Percentiles rank a stretch among this genome's conserved stretches.
Evolutionary conservation across 2,888 invertebrate genomes (phyloP).

Genomic region (Frankliniella fusca): DNA sequence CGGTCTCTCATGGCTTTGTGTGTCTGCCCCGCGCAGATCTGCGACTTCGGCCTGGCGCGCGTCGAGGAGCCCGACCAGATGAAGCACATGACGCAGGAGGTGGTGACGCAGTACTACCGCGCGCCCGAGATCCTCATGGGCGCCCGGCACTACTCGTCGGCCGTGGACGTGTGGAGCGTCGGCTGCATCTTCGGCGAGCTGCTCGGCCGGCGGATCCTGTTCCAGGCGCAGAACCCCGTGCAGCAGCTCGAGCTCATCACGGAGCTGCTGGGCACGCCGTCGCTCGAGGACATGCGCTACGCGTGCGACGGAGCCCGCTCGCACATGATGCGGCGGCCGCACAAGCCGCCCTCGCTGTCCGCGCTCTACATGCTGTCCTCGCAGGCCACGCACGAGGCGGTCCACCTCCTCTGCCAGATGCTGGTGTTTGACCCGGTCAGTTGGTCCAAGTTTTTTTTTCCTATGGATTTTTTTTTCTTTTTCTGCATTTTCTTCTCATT

Average conservation of each 20-base stretch:
- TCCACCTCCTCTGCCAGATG: conserved; percentile 95
- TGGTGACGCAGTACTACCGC: conserved; percentile 98
- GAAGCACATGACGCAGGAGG: conserved; percentile 98
- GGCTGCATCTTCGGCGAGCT: conserved; percentile 99
- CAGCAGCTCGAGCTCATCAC: conserved; percentile 98
- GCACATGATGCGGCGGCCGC: conserved; percentile 84
- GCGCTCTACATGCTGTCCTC: conserved; percentile 87
- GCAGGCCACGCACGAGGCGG: conserved; percentile 96
- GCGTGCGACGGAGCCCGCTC: conserved; percentile 93
- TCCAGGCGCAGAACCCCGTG: conserved; percentile 97
- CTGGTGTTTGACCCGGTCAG: conserved; percentile 95
- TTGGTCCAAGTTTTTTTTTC: conserved; percentile 38
- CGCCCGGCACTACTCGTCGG: conserved; percentile 91
- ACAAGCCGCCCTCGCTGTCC: conserved; percentile 81
- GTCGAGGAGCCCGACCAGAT: conserved; percentile 92
- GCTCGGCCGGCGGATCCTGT: conserved; percentile 89
- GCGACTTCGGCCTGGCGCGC: conserved; percentile 97
- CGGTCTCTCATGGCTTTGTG: too few species aligned
- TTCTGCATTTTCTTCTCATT: conserved; percentile 29
- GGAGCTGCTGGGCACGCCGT: conserved; percentile 93
- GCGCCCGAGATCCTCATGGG: conserved; percentile 99
- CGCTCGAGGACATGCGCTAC: conserved; percentile 91
- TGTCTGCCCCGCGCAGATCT: conserved; percentile 64
- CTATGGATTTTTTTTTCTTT: conserved; percentile 3
- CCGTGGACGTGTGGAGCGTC: conserved; percentile 98